These are phyloP conservation scores for Disparrhopalites patrizii DNA, from an alignment of 2,888 invertebrate genomes.

Conservation along the genomic window DNA sequence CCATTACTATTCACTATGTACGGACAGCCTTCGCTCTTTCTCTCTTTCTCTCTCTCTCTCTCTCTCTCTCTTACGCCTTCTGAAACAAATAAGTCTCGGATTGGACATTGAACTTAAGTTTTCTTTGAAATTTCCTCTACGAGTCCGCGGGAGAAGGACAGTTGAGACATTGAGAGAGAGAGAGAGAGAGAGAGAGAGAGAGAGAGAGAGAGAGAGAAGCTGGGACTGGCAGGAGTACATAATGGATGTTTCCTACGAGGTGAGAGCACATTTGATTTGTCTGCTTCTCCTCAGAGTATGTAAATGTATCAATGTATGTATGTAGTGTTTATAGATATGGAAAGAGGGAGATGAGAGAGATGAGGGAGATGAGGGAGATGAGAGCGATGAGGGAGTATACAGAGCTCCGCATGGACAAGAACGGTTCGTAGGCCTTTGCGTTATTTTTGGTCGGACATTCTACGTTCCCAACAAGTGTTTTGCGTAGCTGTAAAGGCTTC, in stretches of 20 bases:
- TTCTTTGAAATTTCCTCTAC: slow-evolving; percentile 17
- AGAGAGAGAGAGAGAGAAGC: neutral
- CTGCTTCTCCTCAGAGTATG: too few relatives aligned
- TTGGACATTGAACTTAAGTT: slow-evolving; percentile 25
- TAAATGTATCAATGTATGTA: too few relatives aligned
- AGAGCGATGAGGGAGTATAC: neutral
- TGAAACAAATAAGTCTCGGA: slow-evolving; percentile 16
- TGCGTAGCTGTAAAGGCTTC: too few relatives aligned
- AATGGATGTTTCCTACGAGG: too few relatives aligned
- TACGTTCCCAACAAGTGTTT: too few relatives aligned
- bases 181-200: slow-evolving; percentile 11
- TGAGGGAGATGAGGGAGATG: neutral
- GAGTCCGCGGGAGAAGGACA: slow-evolving; percentile 9
- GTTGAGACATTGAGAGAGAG: too few relatives aligned
- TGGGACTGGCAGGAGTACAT: too few relatives aligned
- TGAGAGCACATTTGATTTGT: too few relatives aligned
- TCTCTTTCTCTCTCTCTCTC: slow-evolving; percentile 2
- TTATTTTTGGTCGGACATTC: too few relatives aligned
- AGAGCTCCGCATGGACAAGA: neutral
- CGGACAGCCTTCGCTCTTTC: slow-evolving; percentile 14
- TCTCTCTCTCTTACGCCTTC: neutral
- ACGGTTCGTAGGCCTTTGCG: too few relatives aligned
- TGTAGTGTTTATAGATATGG: too few relatives aligned
- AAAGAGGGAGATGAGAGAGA: neutral
- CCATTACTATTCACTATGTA: too few relatives aligned